A percentile compares a stretch with the other conserved stretches of the same genome.
Conservation (phyloP, 1,140 invertebrate genomes). For the Gryon sp. region DNA sequence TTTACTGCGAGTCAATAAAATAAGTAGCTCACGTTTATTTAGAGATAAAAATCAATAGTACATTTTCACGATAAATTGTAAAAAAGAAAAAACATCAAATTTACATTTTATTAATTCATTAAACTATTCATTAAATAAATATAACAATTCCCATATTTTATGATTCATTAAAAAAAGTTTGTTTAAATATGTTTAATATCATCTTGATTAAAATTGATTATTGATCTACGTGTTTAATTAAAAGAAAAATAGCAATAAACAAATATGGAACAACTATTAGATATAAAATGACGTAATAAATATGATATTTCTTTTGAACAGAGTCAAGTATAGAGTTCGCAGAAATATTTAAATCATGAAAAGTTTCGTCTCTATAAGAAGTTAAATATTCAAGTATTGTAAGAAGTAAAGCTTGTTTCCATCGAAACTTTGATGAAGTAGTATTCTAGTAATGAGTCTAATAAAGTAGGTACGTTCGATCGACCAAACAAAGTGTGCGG, state of each 20-base stretch:
- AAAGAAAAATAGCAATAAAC: too few relatives aligned
- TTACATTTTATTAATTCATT: too few relatives aligned
- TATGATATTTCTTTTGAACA: too few relatives aligned
- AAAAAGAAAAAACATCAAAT: neutral
- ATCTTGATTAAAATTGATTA: too few relatives aligned
- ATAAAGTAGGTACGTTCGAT: constrained; percentile 46
- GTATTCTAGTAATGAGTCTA: constrained; percentile 36
- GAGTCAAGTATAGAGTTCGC: constrained; percentile 8
- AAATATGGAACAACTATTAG: too few relatives aligned
- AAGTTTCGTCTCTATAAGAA: constrained; percentile 2
- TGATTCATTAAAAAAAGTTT: too few relatives aligned
- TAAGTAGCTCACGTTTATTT: neutral
- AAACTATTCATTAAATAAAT: too few relatives aligned
- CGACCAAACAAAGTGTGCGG: constrained; percentile 34
- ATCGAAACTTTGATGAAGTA: constrained; percentile 42
- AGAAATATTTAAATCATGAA: constrained; percentile 28
- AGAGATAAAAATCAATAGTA: neutral
- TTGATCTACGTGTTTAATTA: too few relatives aligned
- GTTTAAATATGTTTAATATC: too few relatives aligned
- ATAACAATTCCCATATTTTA: too few relatives aligned
- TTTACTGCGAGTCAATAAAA: constrained; percentile 1
- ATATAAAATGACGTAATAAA: too few relatives aligned
- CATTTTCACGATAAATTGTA: neutral
- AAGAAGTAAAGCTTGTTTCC: constrained; percentile 36
- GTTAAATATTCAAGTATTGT: constrained; percentile 34